Base-by-base conservation (phyloP, 2,888 invertebrate species). In the Eupithecia centaureata region DNA sequence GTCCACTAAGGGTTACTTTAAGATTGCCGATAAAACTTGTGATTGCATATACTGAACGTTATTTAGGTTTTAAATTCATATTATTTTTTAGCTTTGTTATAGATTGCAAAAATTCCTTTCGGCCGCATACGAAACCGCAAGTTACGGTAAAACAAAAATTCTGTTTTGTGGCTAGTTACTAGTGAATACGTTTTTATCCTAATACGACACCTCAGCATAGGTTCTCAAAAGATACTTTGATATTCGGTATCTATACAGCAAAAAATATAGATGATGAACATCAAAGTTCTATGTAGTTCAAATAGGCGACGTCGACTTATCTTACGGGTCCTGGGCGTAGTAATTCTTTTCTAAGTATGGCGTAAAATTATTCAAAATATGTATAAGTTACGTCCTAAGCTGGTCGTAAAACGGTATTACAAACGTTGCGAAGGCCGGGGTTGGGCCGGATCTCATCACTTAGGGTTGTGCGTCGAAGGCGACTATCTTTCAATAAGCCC, bases 331-430 rank as follows among this genome's bases (percentile, higher is more conserved):
- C 82, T 81, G 83, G 81, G 76, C 73, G 81, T 79, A 85, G 85
- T 86, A 86, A 87, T 87, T 88, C 84, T 88, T 89, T 87, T 86
- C 83, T 83, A 86, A 89, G 87, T 80, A 86, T 83, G 80, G 78
- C 85, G 84, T 87, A 89, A 91, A 89, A 86, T 89, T 90, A 91
- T 91, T 90, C 88, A 89, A 90, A 91, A 91, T 90, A 90, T 90
- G 88, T 89, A 90, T 91, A 90, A 91, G 87, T 89, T 88, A 88
- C 87, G 86, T 87, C 85, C 89, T 90, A 88, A 90, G 90, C 88
- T 86, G 86, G 84, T 87, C 90, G 85, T 91, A 91, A 92, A 92
- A 89, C 85, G 82, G 88, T 88, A 91, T 91, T 91, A 91, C 89
- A 90, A 88, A 87, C 90, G 88, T 90, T 90, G 89, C 83, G 88